phyloP scores from a whole-genome alignment of 2,797 vertebrate species.

The Allochrocebus solatus region DNA sequence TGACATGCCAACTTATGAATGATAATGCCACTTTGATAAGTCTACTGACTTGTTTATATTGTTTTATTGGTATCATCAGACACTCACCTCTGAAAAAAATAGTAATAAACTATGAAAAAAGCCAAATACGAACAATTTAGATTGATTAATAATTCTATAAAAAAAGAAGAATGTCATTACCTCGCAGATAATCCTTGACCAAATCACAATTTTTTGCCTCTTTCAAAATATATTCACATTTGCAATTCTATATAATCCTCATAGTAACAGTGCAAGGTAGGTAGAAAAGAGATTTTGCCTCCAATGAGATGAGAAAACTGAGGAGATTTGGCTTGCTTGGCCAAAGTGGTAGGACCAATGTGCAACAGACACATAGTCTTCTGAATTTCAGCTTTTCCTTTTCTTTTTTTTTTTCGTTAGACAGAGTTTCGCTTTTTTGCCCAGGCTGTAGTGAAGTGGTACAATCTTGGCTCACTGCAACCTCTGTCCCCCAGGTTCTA shows the following conservation, averaged over 20 bases:
- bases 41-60: not conserved
- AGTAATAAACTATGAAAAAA: not conserved
- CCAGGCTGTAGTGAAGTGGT: not conserved
- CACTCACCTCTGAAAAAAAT: conserved; percentile 4
- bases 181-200: not conserved
- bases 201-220: not conserved
- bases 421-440: not conserved
- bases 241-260: not conserved
- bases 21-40: not conserved
- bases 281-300: not conserved
- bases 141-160: not conserved
- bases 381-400: not conserved
- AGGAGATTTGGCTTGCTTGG: not conserved
- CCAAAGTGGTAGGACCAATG: not conserved
- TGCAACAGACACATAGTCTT: not conserved
- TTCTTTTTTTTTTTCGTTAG: not conserved
- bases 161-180: not conserved
- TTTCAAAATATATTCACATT: conserved; percentile 22
- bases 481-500: not conserved
- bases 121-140: not conserved
- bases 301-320: not conserved
- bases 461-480: not conserved
- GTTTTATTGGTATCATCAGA: not conserved
- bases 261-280: not conserved
- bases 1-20: not conserved